Base-by-base conservation (phyloP, 2,113 vertebrate species). In the Lanius collurio region DNA sequence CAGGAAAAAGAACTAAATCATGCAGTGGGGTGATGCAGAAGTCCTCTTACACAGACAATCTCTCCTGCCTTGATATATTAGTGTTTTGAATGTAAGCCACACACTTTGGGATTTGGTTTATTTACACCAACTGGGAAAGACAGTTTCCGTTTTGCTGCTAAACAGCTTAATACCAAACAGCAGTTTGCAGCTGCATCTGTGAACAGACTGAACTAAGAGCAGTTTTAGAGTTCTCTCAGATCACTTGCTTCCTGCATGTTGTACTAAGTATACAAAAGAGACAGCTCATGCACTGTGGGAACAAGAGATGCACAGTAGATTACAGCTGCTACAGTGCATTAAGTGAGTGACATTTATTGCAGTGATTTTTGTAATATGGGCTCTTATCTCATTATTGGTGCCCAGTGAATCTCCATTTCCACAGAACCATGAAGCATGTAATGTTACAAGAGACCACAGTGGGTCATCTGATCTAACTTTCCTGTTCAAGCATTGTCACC, bases 381-480 rank as follows among this genome's bases (percentile, higher is more conserved):
- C 33, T 68, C 71, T 42, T 65, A 11, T 56, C 15, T 75, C 17
- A 2, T 60, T 60, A 63, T 53, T 71, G n/a, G 15, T 76, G 33
- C 44, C 14, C 19, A 64, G 21, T 20, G 27, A 76, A 52, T 44
- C n/a, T 57, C 46, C 19, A 39, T 76, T 67, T 76, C 53, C 27
- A 19, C 0, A 0, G 17, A 44, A 27, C 18, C 31, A 27, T 21
- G 21, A 35, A 35, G 26, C 15, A 57, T 20, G 11, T 42, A 21
- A 47, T 47, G 19, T 65, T n/a, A 37, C 44, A 27, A 42, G 53
- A 37, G 53, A 50, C 31, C 13, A 37, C 37, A 15, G 5, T 37
- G 44, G 44, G 14, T 23, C 21, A 42, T 31, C 37, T 59, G 26
- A 17, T 57, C 26, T 59, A 31, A 86, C 26, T 18, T 19, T 42